Conservation (phyloP, 1,140 invertebrate genomes). For the Marisa cornuarietis region DNA sequence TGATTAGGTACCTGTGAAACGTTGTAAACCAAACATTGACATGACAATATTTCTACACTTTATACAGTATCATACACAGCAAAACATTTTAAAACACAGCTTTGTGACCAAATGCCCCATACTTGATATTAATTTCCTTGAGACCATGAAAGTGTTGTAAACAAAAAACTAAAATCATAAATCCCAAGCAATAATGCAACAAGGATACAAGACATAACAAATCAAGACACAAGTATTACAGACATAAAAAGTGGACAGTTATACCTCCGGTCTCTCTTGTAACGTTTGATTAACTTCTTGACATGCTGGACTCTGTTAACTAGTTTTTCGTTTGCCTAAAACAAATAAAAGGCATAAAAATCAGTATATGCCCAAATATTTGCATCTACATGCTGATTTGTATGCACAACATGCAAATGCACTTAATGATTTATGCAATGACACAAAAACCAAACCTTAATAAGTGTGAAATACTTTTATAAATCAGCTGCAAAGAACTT, state of each 20-base stretch:
- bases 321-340: conserved; percentile 62
- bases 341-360: conserved; percentile 15
- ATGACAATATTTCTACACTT: neutral
- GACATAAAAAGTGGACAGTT: neutral
- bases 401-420: neutral
- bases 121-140: neutral
- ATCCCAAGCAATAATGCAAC: neutral
- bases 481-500: neutral
- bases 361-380: neutral
- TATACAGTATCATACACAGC: neutral
- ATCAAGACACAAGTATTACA: neutral
- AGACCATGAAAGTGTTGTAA: neutral
- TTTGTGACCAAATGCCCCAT: too few species aligned
- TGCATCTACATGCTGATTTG: neutral
- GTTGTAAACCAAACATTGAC: neutral
- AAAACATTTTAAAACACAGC: too few species aligned
- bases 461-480: neutral
- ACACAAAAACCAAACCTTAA: neutral
- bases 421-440: neutral
- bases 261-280: conserved; percentile 60
- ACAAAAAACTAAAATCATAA: neutral
- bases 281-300: conserved; percentile 57
- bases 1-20: conserved; percentile 49
- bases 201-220: neutral
- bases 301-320: conserved; percentile 62